These are phyloP conservation scores for Stichodactyla mertensii DNA, from an alignment of 64 coral and sea anemone species.

Conservation along the genomic window DNA sequence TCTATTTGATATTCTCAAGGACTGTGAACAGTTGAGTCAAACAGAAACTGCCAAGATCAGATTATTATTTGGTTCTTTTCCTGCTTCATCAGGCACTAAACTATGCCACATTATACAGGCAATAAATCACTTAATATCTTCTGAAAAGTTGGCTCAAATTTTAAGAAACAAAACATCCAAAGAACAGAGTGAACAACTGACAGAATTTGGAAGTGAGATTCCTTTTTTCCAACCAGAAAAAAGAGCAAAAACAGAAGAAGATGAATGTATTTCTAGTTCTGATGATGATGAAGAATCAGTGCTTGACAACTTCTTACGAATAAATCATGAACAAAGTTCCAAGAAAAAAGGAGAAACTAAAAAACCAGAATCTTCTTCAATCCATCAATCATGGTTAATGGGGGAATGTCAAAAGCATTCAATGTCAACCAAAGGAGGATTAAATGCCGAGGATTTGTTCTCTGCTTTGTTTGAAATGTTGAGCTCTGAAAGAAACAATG, in stretches of 20 bases:
- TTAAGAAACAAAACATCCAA: slow-evolving; percentile 41
- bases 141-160: slow-evolving; percentile 51
- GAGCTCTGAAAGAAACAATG: slow-evolving; percentile 72
- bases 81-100: slow-evolving; percentile 72
- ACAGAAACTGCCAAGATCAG: slow-evolving; percentile 50
- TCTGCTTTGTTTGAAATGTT: slow-evolving; percentile 96
- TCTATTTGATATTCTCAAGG: slow-evolving; percentile 69
- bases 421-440: slow-evolving; percentile 30
- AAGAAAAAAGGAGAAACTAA: not conserved
- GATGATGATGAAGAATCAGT: slow-evolving; percentile 58
- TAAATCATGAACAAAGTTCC: slow-evolving; percentile 8
- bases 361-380: not conserved
- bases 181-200: slow-evolving; percentile 10
- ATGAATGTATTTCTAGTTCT: slow-evolving; percentile 57
- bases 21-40: slow-evolving; percentile 45
- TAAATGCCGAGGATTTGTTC: slow-evolving; percentile 69
- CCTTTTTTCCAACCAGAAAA: slow-evolving; percentile 37
- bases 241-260: slow-evolving; percentile 11
- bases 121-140: slow-evolving; percentile 46
- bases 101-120: slow-evolving; percentile 63
- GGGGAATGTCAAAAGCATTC: slow-evolving; percentile 69
- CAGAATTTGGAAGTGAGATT: slow-evolving; percentile 81
- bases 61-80: slow-evolving; percentile 72
- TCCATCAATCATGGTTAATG: slow-evolving; percentile 72
- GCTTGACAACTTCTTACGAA: not conserved